phyloP scores from a whole-genome alignment of 2,888 invertebrate species.

The Cistogaster globosa region DNA sequence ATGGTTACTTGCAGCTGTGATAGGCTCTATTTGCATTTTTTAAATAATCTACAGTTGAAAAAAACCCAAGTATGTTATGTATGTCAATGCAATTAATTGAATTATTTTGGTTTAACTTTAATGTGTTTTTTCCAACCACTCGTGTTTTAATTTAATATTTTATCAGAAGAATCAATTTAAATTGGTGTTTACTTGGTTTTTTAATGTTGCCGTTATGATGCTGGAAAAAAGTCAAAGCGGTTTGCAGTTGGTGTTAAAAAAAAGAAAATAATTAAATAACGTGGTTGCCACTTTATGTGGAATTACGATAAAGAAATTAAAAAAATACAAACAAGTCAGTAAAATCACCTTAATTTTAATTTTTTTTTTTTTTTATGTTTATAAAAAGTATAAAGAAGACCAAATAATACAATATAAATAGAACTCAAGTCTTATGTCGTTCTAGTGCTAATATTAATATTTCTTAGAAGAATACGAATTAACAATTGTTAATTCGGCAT shows the following conservation, averaged over 20 bases:
- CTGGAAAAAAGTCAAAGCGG: constrained; percentile 7
- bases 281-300: not conserved
- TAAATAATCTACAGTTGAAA: not conserved
- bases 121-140: constrained; percentile 1
- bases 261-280: not conserved
- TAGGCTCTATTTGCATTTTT: not conserved
- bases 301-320: not conserved
- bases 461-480: no score
- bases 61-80: not conserved
- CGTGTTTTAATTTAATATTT: constrained; percentile 8
- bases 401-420: no score
- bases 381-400: no score
- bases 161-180: constrained; percentile 20
- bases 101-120: not conserved
- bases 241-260: constrained; percentile 17
- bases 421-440: no score
- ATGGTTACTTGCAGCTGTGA: no score
- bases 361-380: not conserved
- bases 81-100: not conserved
- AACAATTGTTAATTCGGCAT: no score
- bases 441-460: no score
- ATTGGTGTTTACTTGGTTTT: constrained; percentile 34
- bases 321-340: not conserved
- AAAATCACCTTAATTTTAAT: not conserved
- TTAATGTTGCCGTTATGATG: constrained; percentile 11